Conservation (phyloP, 2,797 vertebrate genomes). For the Anomalospiza imberbis region DNA sequence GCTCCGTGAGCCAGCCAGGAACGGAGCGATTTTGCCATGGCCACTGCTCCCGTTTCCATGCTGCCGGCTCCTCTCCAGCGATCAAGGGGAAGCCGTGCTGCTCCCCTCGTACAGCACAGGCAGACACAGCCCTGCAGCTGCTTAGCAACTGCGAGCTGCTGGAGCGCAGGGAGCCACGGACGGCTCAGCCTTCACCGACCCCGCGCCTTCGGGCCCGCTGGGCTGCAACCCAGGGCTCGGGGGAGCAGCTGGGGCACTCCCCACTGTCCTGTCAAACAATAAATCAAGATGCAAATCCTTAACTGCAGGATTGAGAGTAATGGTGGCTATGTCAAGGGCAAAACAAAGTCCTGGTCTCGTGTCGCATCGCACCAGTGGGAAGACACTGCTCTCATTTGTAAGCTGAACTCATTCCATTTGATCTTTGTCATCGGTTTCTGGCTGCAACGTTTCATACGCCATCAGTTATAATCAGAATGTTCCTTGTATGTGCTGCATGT, state of each 20-base stretch:
- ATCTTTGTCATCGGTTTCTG: neutral
- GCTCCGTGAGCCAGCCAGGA: neutral
- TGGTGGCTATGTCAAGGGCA: neutral
- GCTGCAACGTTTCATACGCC: neutral
- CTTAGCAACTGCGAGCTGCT: conserved; percentile 48
- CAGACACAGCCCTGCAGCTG: conserved; percentile 36
- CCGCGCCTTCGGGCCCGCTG: neutral
- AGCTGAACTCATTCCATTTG: neutral
- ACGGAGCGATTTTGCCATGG: neutral
- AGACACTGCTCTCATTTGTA: neutral
- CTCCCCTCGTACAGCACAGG: neutral
- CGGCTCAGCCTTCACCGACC: neutral
- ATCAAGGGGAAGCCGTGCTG: neutral
- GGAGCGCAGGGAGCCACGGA: neutral
- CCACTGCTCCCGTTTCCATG: neutral
- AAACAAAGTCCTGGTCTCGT: neutral
- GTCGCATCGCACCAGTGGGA: neutral
- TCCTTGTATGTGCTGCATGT: neutral
- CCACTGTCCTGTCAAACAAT: neutral
- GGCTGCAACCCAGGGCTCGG: neutral
- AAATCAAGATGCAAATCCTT: neutral
- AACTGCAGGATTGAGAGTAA: neutral
- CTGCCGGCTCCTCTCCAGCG: neutral
- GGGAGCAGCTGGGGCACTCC: conserved; percentile 1
- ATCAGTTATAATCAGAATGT: neutral